Base-by-base conservation (phyloP, 1,140 invertebrate species). In the Bombus soroeensis region DNA sequence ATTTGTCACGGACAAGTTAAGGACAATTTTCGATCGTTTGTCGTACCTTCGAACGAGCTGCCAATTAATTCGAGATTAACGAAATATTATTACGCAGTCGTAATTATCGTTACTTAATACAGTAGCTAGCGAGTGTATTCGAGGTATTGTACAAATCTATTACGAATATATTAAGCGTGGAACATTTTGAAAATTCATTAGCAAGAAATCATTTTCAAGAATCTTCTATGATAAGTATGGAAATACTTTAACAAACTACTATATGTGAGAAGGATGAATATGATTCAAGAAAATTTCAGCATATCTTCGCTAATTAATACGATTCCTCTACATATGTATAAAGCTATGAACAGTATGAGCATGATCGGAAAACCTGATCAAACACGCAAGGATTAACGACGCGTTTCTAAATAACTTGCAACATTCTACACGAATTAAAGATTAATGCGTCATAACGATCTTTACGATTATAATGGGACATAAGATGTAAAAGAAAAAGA, bases 51-150 rank as follows among this genome's bases (percentile, higher is more conserved):
- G 32, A 39, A 25, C 28, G 72, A 18, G 10, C 74, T 43, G 81
- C 68, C 84, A 88, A 88, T 89, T 89, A 88, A 81, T 62, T 57
- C 66, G 41, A 85, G 87, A 88, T 89, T 77, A 88, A 89, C 82
- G 59, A 85, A 89, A 85, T 73, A 64, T 85, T 70, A 77, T 88
- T 83, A 22, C 32, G 32, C 25, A 77, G 73, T 80, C 81, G 68
- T 57, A 87, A 79, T 74, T 43, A 75, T 32, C 73, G 77, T 37
- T 84, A 84, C 75, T 84, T 87, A 88, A 87, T 83, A 53, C 18
- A 22, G 47, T 53, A 37, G 59, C 3, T 13, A n/a, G 28, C 28
- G 0, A n/a, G 4, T 62, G 3, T 62, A 5, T 59, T 25, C 57
- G 10, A 28, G 28, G 3, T 3, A 4, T 5, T 13, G 28, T 62